Base-by-base conservation (phyloP, 2,113 vertebrate genomes). In the Hippoglossus stenolepis region DNA sequence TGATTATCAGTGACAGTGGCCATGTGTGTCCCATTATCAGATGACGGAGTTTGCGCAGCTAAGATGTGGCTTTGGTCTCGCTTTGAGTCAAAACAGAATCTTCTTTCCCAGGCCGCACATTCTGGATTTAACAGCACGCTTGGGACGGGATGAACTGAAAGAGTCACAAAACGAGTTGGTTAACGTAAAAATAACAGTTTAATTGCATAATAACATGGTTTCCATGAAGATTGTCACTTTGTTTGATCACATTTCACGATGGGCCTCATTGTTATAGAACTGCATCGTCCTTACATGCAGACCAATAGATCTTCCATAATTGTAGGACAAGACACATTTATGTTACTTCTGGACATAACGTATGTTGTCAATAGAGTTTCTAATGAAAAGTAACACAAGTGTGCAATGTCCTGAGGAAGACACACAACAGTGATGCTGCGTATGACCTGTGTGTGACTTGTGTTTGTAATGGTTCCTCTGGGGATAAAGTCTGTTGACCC, bases 1-100 rank as follows among this genome's bases (percentile, higher is more conserved):
- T 58, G 54, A 87, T 87, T 81, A 81, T 83, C 86, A 63, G 67
- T 65, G 83, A 88, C 79, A 71, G 62, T 65, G 69, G 35, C 78
- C 91, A 92, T 89, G 83, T 92, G 91, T 75, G 77, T 86, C 72
- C 73, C 73, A 90, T 93, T 91, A 89, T 74, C 53, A 73, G 23
- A 71, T 23, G 73, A 78, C 62, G 35, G 63, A 31, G 77, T 61
- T 68, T 65, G 60, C 59, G 65, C 71, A 61, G 70, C 77, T 69
- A 75, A 77, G 83, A 80, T 80, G 77, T 74, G 83, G 65, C 56
- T 76, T 65, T 60, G 77, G 64, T 80, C n/a, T 67, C 24, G 12
- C 65, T 77, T 51, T 28, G 35, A 70, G 10, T 70, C 68, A 70
- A 65, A 65, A 70, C 61, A 2, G 40, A 18, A 53, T 59, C 6